Evolutionary conservation across 2,888 invertebrate species (phyloP).

Genomic region (Ametastegia equiseti): DNA sequence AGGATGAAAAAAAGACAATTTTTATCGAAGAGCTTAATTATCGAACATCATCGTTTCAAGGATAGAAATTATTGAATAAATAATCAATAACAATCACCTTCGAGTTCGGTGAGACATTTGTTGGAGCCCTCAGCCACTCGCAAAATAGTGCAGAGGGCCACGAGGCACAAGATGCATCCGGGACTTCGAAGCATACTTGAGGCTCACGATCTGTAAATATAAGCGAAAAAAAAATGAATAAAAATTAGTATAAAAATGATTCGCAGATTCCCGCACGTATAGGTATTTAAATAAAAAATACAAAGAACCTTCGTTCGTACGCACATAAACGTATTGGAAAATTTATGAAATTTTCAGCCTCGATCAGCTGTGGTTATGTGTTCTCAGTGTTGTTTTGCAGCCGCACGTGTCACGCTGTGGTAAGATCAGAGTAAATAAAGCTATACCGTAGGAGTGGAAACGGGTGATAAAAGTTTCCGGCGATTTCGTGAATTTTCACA

Average conservation of each 20-base stretch:
- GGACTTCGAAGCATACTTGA: slow-evolving; percentile 14
- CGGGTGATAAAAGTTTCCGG: background rate
- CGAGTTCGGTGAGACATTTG: background rate
- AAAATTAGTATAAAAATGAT: background rate
- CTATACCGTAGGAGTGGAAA: background rate
- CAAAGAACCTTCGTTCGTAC: background rate
- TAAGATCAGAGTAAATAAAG: background rate
- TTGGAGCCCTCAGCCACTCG: slow-evolving; percentile 1
- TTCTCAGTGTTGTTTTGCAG: background rate
- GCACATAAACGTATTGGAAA: background rate
- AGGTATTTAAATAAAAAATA: background rate
- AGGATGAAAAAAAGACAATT: too few species aligned
- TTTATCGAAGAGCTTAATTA: too few species aligned
- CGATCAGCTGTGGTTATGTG: too few species aligned
- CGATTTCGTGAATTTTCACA: background rate
- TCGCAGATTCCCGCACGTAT: background rate
- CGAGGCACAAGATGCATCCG: background rate
- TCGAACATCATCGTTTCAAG: too few species aligned
- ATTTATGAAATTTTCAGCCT: background rate
- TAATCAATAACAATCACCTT: background rate
- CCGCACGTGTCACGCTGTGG: background rate
- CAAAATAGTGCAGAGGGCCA: background rate
- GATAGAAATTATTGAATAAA: background rate
- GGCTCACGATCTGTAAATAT: background rate
- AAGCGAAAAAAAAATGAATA: background rate